Conservation (phyloP, 2,797 vertebrate species). For the Chelidonichthys spinosus region DNA sequence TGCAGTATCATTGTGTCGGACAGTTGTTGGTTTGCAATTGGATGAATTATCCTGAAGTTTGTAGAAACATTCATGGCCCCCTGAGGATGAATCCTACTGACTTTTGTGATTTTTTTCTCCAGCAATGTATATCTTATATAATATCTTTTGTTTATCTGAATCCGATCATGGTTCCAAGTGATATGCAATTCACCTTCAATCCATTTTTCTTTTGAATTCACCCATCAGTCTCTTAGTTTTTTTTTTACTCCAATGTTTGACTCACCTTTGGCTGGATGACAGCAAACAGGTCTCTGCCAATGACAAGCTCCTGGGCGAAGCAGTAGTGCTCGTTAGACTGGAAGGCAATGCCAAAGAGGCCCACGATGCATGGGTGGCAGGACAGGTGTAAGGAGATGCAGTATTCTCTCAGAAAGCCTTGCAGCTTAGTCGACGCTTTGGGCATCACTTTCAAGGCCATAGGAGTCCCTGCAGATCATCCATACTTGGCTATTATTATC, state of each 20-base stretch:
- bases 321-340: conserved; percentile 87
- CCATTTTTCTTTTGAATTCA: neutral
- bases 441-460: conserved; percentile 90
- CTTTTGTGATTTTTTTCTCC: too few relatives aligned
- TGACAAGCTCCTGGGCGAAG: conserved; percentile 87
- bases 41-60: too few relatives aligned
- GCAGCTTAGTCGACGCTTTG: conserved; percentile 86
- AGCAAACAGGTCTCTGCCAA: conserved; percentile 85
- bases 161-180: neutral
- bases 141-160: too few relatives aligned
- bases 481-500: conserved; percentile 22
- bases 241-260: conserved; percentile 12
- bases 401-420: conserved; percentile 87
- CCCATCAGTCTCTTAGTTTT: neutral
- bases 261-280: conserved; percentile 88
- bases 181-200: neutral
- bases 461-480: conserved; percentile 80
- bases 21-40: too few relatives aligned
- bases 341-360: conserved; percentile 88
- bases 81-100: too few relatives aligned
- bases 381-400: conserved; percentile 87
- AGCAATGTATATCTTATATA: too few relatives aligned
- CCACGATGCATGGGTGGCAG: conserved; percentile 87
- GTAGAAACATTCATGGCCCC: too few relatives aligned
- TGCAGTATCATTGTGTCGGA: too few relatives aligned